Evolutionary conservation across 2,888 invertebrate species (phyloP), one percentile per base, ranked within the genome.

Genomic region (Drosophila robusta): DNA sequence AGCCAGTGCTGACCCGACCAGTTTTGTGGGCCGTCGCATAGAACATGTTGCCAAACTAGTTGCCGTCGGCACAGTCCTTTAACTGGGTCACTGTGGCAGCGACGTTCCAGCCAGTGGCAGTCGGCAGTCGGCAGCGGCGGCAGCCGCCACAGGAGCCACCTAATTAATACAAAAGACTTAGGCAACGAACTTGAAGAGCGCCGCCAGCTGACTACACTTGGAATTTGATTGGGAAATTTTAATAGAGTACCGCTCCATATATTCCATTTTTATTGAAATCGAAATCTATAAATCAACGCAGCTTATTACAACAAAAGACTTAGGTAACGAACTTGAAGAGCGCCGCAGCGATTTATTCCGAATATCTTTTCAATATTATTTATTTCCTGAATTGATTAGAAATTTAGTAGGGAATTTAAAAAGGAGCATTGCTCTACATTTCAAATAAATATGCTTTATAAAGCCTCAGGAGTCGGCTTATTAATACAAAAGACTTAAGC

Each of bases 31-130:
- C 62, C 60, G 44, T 52, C 76, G 34, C 34, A 70, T 80, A 87
- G 87, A 83, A 83, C 84, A 71, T 74, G 81, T 87, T 78, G 80
- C 77, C 71, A 81, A 87, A 87, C 83, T 70, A 87, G 83, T 83
- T 84, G 79, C 72, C 45, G 51, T 49, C 70, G 67, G 62, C 72
- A 60, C 74, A 57, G 81, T 87, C 83, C 83, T 83, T 83, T 87
- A 83, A 81, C 72, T 83, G 70, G 85, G 87, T 84, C 87, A 84
- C 69, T 85, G 69, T 78, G 72, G 49, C 79, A 65, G 67, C 62
- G 34, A n/a, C 14, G 39, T 18, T 7, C 34, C 62, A 44, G 50
- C 32, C 14, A 32, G 29, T 54, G 50, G 14, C 22, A 36, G 61
- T 8, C 24, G 11, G 6, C 50, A 26, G 12, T 18, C 34, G 26